These are phyloP conservation scores for Petaurus breviceps DNA, from an alignment of 2,113 vertebrate species.

Conservation along the genomic window DNA sequence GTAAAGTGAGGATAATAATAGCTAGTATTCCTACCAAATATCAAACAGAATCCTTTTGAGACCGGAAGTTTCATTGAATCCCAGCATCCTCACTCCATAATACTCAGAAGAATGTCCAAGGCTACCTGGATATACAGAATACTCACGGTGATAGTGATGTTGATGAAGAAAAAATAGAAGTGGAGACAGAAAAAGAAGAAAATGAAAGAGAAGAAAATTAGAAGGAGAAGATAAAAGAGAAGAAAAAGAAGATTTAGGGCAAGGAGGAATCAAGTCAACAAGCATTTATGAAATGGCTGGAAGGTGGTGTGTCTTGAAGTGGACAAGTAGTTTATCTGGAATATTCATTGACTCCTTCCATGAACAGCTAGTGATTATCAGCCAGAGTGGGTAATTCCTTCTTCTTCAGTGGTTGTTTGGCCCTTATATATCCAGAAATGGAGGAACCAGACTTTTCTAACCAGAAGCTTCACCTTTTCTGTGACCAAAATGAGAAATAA, in stretches of 20 bases:
- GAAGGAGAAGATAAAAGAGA: background rate
- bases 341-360: background rate
- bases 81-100: background rate
- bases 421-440: background rate
- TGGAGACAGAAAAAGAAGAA: background rate
- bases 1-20: background rate
- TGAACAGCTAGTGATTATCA: background rate
- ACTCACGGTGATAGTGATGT: background rate
- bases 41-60: background rate
- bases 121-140: background rate
- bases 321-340: background rate
- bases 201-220: background rate
- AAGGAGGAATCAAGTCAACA: background rate
- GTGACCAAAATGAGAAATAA: background rate
- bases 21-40: background rate
- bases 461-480: background rate
- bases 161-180: background rate
- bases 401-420: background rate
- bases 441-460: background rate
- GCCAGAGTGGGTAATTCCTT: background rate
- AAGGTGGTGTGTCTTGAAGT: background rate
- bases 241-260: no score
- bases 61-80: background rate
- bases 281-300: background rate
- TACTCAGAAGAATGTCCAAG: background rate